Evolutionary conservation across 2,888 invertebrate species (phyloP), one percentile per base, ranked within the genome.

Genomic region (Ophion costatus): DNA sequence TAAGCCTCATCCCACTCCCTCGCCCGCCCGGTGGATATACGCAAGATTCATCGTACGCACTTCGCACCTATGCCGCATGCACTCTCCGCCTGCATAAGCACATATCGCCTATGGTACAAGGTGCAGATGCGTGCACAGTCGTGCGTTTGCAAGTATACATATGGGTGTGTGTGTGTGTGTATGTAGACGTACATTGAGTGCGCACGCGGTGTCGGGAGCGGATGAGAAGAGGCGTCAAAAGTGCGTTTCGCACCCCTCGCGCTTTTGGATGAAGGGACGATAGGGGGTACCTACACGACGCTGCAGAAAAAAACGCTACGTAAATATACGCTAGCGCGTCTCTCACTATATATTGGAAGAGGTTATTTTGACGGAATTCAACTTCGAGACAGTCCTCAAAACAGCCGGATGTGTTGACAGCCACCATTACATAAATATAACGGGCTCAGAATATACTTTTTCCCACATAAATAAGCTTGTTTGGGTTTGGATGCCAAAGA

Each of bases 41-140:
- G 89, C 90, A 89, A 90, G 90, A 91, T 91, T 90, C 91, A 91
- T 91, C 91, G 91, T 90, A 90, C 89, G 88, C 88, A 90, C 89
- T 91, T 92, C 89, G 90, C 90, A 89, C 91, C 90, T 90, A 89
- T 87, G 86, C 59, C 66, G 56, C 51, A 56, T 70, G 20, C 56
- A 42, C 45, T 22, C 42, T 38, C 14, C 4, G 45, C 45, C 45
- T 45, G 45, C 45, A 14, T 45, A 45, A 14, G 45, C 45, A 45
- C 45, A 45, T 45, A 45, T 45, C 45, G 45, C 45, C 45, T 11
- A 45, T 14, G 45, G 45, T 45, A 45, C 45, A 45, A 45, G 45
- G 45, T 45, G 45, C 14, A 45, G 17, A 45, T 14, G 45, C 45
- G 45, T 38, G 38, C 4, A 45, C 45, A 10, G 45, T 14, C 1